Conservation (phyloP, 2,113 vertebrate genomes). For the Nothobranchius kuhntae region DNA sequence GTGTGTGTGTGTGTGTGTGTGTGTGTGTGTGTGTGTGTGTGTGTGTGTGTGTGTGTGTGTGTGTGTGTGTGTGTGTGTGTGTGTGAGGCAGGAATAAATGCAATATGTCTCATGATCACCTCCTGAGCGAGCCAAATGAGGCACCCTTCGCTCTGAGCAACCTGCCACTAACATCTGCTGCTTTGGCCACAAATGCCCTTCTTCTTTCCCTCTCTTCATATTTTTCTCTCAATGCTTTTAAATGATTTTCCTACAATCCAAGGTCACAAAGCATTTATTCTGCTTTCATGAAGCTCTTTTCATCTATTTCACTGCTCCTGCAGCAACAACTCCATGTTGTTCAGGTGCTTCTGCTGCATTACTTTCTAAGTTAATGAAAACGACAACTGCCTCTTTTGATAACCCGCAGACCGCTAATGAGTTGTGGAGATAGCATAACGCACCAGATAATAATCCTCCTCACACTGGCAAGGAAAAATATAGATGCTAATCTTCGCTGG, state of each 20-base stretch:
- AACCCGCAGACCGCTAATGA: constrained; percentile 69
- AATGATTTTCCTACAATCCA: background rate
- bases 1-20: constrained; percentile 21
- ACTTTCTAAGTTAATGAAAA: constrained; percentile 43
- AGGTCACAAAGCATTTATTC: background rate
- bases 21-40: constrained; percentile 40
- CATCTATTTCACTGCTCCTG: background rate
- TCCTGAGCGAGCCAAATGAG: constrained; percentile 67
- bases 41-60: constrained; percentile 40
- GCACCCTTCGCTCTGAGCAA: constrained; percentile 64
- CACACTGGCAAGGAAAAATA: constrained; percentile 27
- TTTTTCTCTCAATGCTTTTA: constrained; percentile 1
- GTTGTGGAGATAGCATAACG: constrained; percentile 49
- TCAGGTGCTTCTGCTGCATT: constrained; percentile 35
- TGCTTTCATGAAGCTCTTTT: background rate
- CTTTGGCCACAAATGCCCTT: constrained; percentile 54
- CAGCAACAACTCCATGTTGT: constrained; percentile 5
- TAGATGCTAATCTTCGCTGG: constrained; percentile 43
- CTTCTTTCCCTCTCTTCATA: constrained; percentile 16
- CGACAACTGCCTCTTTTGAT: constrained; percentile 37
- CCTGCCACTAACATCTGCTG: constrained; percentile 75
- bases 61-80: constrained; percentile 41
- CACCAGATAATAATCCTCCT: constrained; percentile 53
- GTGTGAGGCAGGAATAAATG: constrained; percentile 52
- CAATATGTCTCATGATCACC: constrained; percentile 70